Base-by-base conservation (phyloP, 2,888 invertebrate species). In the Eupithecia tripunctaria region DNA sequence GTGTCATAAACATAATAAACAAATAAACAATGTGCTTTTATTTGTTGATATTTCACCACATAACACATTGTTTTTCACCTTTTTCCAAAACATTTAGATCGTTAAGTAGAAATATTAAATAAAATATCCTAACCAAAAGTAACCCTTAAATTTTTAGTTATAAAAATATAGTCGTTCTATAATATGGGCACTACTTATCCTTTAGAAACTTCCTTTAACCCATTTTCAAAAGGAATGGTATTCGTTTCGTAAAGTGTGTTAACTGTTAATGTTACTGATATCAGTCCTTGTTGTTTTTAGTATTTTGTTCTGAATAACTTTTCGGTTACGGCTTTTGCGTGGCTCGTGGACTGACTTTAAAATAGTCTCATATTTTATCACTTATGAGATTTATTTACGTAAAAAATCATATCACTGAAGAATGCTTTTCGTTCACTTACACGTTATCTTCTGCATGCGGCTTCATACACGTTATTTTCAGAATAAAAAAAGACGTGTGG, bases 161-260 rank as follows among this genome's bases (percentile, higher is more conserved):
- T 32, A 32, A 47, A 36, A 6, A 10, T 8, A 36, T 36, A 36
- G 36, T 36, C 36, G 8, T 36, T 8, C 8, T 25, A 2, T 6
- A 60, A 27, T 60, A 12, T 60, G 27, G 29, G 27, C 60, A 25
- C 60, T 18, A 18, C 18, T 18, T 12, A 12, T 59, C 60, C 59
- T 68, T 69, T 47, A 14, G 10, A 21, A 25, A 25, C 12, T 14
- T 12, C 10, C 56, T 25, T 14, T 25, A 56, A 14, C 21, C 51
- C 21, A 3, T 21, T 65, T 76, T 71, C 67, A 51, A 72, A 62
- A 70, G 73, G 67, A 75, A 75, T 65, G 36, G 41, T 68, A 67
- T 65, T 68, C 64, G 68, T 74, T 74, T 73, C 27, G 72, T 68
- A 68, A 70, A 65, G 67, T 68, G 67, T 66, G 69, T 65, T 72